Evolutionary conservation across 2,113 vertebrate genomes (phyloP), one percentile per base, ranked within the genome.

Genomic region (Ranitomeya variabilis): DNA sequence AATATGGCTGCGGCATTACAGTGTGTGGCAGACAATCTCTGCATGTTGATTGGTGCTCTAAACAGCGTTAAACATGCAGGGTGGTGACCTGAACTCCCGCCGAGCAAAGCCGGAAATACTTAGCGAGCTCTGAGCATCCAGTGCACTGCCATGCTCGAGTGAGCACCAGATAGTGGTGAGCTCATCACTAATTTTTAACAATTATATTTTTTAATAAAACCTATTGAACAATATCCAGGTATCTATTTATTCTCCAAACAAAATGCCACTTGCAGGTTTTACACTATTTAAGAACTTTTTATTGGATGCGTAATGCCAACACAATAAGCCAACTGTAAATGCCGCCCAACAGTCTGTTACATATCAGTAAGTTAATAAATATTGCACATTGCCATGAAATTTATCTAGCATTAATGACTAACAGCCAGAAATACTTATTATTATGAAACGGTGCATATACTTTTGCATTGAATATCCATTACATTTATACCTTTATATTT

Each of bases 281-380:
- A 69, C 64, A 54, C 45, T 69, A 26, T 69, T 1, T 67, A 67
- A 15, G 23, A 67, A 52, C 18, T 84, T 55, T 55, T 84, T 84
- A 84, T 69, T 51, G 64, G 19, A 67, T 12, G 5, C 37, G 12
- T 64, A 82, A 59, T 82, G 80, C 80, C 59, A 82, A 64, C 59
- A 45, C 16, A 82, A 66, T 64, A 82, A 82, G 23, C 80, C 59
- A 62, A 62, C 23, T 81, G 80, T 62, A 81, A 62, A 62, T 81
- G 57, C 55, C 26, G 57, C 57, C 55, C 9, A 62, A 19, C 80
- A 60, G 51, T 82, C 26, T 82, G 59, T 82, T 82, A 37, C 59
- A 21, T 82, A 14, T 10, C 80, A 82, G 59, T 82, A 12, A 64
- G 0, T 12, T 37, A 64, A 64, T 37, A 80, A 80, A 60, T 31